Percentiles rank a stretch among this genome's conserved stretches.
These are phyloP conservation scores for Germaria angustata DNA, from an alignment of 2,888 invertebrate genomes.

Conservation along the genomic window DNA sequence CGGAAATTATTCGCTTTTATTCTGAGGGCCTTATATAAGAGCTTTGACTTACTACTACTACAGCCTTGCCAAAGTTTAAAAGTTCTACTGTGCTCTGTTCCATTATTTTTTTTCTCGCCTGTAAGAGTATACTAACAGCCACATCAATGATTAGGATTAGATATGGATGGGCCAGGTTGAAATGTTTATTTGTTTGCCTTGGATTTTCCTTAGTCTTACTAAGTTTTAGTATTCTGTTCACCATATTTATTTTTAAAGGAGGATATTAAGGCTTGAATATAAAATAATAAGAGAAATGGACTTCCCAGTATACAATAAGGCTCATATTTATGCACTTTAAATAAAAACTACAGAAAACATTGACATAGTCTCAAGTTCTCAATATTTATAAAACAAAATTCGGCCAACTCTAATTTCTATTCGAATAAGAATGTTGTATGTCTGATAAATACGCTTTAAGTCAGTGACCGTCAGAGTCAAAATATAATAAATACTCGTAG, in stretches of 20 bases:
- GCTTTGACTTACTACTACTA: too few species aligned
- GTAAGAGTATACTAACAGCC: slow-evolving; percentile 42
- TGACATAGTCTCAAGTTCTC: too few species aligned
- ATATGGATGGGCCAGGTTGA: slow-evolving; percentile 40
- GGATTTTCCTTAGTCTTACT: neutral
- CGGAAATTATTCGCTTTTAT: too few species aligned
- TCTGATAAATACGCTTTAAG: too few species aligned
- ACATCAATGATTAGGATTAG: slow-evolving; percentile 60
- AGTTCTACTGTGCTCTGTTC: neutral
- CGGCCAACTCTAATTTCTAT: too few species aligned
- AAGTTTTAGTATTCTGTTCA: slow-evolving; percentile 11
- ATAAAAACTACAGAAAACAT: too few species aligned
- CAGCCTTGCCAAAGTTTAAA: too few species aligned
- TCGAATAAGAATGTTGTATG: too few species aligned
- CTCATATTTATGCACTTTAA: neutral
- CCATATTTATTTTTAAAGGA: slow-evolving; percentile 54
- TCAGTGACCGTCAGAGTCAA: too few species aligned
- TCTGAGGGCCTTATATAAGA: too few species aligned
- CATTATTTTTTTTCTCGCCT: slow-evolving; percentile 26
- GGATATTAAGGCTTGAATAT: slow-evolving; percentile 59
- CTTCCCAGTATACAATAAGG: neutral
- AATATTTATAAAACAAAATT: too few species aligned
- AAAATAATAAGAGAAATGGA: slow-evolving; percentile 7
- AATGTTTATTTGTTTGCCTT: slow-evolving; percentile 17
- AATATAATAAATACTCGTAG: too few species aligned